A percentile compares a stretch with the other conserved stretches of the same genome.
Evolutionary conservation across 2,888 invertebrate genomes (phyloP).

Genomic region (Pristionchus arcanus): DNA sequence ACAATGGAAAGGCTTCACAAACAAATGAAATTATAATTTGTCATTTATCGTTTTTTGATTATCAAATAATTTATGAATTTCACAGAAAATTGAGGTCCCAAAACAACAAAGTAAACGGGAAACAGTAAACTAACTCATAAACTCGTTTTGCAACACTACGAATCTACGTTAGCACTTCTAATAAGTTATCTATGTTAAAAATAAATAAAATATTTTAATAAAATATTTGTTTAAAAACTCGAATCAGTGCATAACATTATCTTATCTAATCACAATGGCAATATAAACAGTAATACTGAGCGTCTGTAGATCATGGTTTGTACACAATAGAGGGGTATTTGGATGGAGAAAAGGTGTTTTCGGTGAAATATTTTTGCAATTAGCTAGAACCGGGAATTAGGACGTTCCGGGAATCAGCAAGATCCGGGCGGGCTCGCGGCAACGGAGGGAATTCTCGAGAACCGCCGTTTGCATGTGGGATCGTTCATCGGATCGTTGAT

Average conservation of each 20-base stretch:
- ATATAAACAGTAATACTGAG: constrained; percentile 30
- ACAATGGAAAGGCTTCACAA: not conserved
- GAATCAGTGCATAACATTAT: constrained; percentile 34
- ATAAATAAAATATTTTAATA: not conserved
- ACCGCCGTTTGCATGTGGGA: constrained; percentile 12
- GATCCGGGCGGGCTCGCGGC: constrained; percentile 50
- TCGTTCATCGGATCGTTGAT: constrained; percentile 76
- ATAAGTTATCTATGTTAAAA: not conserved
- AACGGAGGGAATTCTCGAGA: constrained; percentile 53
- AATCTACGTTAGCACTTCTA: constrained; percentile 23
- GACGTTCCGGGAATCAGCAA: not conserved
- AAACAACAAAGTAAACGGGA: not conserved
- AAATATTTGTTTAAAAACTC: not conserved
- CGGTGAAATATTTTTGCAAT: not conserved
- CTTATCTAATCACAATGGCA: constrained; percentile 11
- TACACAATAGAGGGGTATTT: not conserved
- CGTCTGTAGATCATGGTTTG: constrained; percentile 13
- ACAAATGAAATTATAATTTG: not conserved
- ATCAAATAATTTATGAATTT: not conserved
- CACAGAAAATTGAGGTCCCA: not conserved
- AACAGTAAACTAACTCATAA: not conserved
- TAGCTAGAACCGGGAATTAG: not conserved
- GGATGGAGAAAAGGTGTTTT: not conserved
- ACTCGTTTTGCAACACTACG: not conserved
- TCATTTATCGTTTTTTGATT: not conserved